Conservation (phyloP, 2,888 invertebrate species). For the Copidosoma aretas region DNA sequence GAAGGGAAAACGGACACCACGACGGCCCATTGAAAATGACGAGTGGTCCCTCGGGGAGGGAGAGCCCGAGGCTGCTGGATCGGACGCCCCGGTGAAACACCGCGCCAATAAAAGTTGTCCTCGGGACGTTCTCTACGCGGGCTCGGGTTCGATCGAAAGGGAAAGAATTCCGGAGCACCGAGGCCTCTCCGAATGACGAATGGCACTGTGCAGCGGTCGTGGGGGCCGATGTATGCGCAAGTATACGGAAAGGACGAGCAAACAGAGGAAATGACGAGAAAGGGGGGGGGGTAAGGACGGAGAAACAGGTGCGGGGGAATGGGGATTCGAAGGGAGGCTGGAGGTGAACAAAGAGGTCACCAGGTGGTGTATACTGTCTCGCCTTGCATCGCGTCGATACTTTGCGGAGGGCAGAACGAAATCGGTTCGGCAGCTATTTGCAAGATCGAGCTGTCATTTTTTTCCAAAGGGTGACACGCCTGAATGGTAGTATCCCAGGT, state of each 20-base stretch:
- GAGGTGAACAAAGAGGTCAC: neutral
- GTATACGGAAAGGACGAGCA: conserved; percentile 12
- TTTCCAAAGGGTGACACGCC: too few relatives aligned
- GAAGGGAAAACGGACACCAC: neutral
- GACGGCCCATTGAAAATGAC: conserved; percentile 27
- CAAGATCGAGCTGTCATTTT: too few relatives aligned
- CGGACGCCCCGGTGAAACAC: conserved; percentile 41
- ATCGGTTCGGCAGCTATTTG: too few relatives aligned
- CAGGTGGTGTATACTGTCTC: too few relatives aligned
- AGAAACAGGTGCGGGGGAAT: neutral
- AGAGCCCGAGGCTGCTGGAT: conserved; percentile 3
- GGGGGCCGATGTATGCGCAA: neutral
- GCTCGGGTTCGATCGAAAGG: conserved; percentile 13
- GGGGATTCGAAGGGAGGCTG: neutral
- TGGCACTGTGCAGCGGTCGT: neutral
- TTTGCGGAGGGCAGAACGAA: too few relatives aligned
- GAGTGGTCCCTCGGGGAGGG: conserved; percentile 28
- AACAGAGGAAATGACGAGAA: conserved; percentile 6
- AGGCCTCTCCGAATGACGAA: conserved; percentile 4
- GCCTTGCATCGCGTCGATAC: too few relatives aligned
- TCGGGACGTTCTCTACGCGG: conserved; percentile 5
- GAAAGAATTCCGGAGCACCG: neutral
- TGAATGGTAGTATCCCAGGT: conserved; percentile 14
- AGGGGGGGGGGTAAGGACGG: neutral
- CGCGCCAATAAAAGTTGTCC: conserved; percentile 46